phyloP scores from a whole-genome alignment of 2,888 invertebrate species.

The Bombyx huttoni region DNA sequence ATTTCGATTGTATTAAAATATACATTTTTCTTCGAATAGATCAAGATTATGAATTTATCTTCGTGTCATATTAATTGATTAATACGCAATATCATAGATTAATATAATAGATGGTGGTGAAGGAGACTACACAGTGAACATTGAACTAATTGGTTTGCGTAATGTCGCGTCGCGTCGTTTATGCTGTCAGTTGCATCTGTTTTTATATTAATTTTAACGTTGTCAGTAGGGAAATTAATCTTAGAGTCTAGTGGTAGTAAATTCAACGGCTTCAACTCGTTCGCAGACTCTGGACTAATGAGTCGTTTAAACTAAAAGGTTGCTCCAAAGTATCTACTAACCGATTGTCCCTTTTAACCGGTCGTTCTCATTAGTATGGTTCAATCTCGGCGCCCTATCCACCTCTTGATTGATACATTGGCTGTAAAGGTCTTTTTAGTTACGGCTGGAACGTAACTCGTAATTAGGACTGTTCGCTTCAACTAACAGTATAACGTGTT shows the following conservation, averaged over 20 bases:
- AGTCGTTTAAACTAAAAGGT: constrained; percentile 21
- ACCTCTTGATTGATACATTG: constrained; percentile 56
- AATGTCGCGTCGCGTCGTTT: constrained; percentile 21
- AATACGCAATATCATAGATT: no score
- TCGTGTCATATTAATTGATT: no score
- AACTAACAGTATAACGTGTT: constrained; percentile 10
- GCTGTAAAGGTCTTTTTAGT: constrained; percentile 48
- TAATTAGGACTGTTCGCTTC: constrained; percentile 37
- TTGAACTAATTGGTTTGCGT: constrained; percentile 40
- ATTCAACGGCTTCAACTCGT: constrained; percentile 23
- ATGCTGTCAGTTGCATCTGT: constrained; percentile 26
- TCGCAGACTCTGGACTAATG: constrained; percentile 21
- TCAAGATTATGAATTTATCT: no score
- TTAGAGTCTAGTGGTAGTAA: constrained; percentile 17
- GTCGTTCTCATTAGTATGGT: constrained; percentile 56
- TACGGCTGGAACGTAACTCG: constrained; percentile 27
- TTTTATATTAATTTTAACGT: constrained; percentile 28
- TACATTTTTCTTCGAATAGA: no score
- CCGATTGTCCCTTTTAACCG: constrained; percentile 57
- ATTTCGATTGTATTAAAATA: no score
- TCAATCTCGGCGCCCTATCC: constrained; percentile 45
- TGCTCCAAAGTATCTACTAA: constrained; percentile 20
- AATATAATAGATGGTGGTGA: not conserved
- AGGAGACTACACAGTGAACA: constrained; percentile 25
- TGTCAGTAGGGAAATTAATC: constrained; percentile 37